Conservation (phyloP, 2,888 invertebrate genomes). For the Hyalella azteca region DNA sequence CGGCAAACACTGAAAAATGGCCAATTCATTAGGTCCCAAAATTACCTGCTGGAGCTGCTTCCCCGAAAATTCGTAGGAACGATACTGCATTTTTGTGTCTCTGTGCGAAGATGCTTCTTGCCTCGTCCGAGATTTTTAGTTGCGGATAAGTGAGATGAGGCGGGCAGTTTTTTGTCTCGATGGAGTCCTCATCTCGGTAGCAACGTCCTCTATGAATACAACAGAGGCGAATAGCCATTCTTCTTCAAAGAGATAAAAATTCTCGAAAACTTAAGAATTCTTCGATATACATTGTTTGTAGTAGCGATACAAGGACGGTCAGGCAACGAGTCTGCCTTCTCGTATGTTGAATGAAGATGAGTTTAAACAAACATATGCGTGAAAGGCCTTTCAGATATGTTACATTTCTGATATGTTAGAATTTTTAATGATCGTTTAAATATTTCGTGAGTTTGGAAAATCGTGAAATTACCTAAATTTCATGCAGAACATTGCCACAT, state of each 20-base stretch:
- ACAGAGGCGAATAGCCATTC: not conserved
- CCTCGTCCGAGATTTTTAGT: slow-evolving; percentile 3
- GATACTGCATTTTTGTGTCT: not conserved
- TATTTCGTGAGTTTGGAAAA: too few relatives aligned
- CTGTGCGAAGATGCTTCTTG: slow-evolving; percentile 12
- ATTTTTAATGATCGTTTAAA: too few relatives aligned
- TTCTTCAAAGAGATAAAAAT: too few relatives aligned
- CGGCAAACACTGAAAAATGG: slow-evolving; percentile 33
- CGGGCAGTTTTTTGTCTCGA: not conserved
- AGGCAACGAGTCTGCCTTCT: not conserved
- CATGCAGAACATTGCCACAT: too few relatives aligned
- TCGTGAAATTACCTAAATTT: too few relatives aligned
- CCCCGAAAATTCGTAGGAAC: slow-evolving; percentile 25
- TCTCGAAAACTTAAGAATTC: not conserved
- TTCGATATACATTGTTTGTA: too few relatives aligned
- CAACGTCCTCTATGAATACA: not conserved
- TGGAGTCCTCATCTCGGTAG: not conserved
- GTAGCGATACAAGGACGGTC: not conserved
- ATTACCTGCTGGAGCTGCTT: slow-evolving; percentile 21
- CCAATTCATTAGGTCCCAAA: slow-evolving; percentile 33
- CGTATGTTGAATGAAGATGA: too few relatives aligned
- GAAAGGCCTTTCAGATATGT: too few relatives aligned
- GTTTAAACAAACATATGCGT: too few relatives aligned
- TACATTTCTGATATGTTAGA: too few relatives aligned
- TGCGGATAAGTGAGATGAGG: slow-evolving; percentile 22